phyloP scores from a whole-genome alignment of 2,797 vertebrate species.

The Choloepus didactylus region DNA sequence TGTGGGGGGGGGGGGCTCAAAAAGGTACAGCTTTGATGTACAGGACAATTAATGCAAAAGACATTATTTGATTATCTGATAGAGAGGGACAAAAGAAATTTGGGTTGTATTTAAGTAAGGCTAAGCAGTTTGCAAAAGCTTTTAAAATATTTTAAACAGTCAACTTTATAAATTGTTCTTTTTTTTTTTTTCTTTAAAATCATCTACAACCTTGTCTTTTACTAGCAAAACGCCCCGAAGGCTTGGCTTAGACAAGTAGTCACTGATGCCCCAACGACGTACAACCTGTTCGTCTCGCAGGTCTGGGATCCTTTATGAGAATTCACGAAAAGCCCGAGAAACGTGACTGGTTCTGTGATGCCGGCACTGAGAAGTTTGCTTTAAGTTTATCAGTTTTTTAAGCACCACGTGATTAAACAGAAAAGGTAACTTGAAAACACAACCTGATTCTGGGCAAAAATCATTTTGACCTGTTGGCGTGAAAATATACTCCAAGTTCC shows the following conservation, averaged over 20 bases:
- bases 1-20: background rate
- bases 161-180: slow-evolving; percentile 8
- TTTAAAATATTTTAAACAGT: slow-evolving; percentile 8
- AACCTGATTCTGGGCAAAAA: slow-evolving; percentile 57
- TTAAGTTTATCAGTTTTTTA: background rate
- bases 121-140: slow-evolving; percentile 41
- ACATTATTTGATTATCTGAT: slow-evolving; percentile 13
- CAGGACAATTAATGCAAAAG: slow-evolving; percentile 3
- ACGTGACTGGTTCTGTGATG: background rate
- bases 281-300: background rate
- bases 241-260: background rate
- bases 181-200: background rate
- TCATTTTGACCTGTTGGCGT: slow-evolving; percentile 61
- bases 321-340: background rate
- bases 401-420: background rate
- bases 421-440: slow-evolving; percentile 59
- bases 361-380: background rate
- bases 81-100: background rate
- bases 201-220: background rate
- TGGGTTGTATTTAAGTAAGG: background rate
- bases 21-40: slow-evolving; percentile 19
- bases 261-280: background rate
- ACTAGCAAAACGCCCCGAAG: background rate
- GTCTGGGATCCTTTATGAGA: background rate
- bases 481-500: slow-evolving; percentile 36